A percentile compares a stretch with the other conserved stretches of the same genome.
phyloP scores from a whole-genome alignment of 2,888 invertebrate genomes.

The Congeria kusceri region DNA sequence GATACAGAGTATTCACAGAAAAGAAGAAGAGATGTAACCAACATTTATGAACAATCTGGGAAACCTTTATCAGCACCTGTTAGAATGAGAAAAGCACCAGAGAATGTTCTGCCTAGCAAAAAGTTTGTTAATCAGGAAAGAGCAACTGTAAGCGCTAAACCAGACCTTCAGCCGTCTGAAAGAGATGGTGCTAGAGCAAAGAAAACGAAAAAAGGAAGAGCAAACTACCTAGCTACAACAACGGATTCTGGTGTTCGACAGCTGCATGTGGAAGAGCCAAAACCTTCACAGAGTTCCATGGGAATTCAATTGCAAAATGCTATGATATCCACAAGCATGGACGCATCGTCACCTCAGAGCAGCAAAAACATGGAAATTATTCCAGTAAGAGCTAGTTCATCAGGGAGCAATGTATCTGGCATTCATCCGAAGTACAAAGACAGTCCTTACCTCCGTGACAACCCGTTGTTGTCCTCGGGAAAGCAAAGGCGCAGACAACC shows the following conservation, averaged over 20 bases:
- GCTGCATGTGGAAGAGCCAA: too few species aligned
- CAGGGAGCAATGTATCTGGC: background rate
- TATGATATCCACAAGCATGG: constrained; percentile 44
- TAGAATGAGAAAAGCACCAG: too few species aligned
- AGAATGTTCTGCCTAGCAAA: background rate
- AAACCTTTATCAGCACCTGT: constrained; percentile 34
- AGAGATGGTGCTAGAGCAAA: too few species aligned
- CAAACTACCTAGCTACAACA: background rate
- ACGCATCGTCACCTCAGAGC: constrained; percentile 1
- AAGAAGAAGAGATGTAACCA: background rate
- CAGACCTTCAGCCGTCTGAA: background rate
- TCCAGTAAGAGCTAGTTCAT: background rate
- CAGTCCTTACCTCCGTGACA: constrained; percentile 54
- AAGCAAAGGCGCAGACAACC: constrained; percentile 24
- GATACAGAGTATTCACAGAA: background rate
- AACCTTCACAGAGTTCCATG: background rate
- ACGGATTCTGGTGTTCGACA: too few species aligned
- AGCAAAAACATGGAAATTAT: background rate
- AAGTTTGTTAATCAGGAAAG: background rate
- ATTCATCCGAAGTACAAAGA: constrained; percentile 45
- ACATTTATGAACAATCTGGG: background rate
- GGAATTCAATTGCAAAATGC: constrained; percentile 52
- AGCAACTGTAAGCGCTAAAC: background rate
- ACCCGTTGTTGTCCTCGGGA: constrained; percentile 44
- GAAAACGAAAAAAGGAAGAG: too few species aligned